Evolutionary conservation across 1,140 invertebrate genomes (phyloP).

Genomic region (Patella vulgata): DNA sequence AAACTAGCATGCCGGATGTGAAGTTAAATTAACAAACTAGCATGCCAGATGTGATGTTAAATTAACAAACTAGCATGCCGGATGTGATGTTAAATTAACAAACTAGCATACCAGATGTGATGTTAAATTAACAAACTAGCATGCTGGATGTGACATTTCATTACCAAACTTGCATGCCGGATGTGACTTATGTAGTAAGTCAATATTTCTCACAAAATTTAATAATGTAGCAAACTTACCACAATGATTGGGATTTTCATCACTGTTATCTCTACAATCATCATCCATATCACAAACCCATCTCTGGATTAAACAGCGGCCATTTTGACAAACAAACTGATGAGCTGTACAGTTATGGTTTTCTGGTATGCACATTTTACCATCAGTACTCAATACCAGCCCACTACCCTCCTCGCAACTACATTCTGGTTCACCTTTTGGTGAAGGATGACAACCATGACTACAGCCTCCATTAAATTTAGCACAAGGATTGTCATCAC

Average conservation of each 20-base stretch:
- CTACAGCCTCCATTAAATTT: conserved; percentile 96
- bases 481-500: conserved; percentile 82
- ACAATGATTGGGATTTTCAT: conserved; percentile 97
- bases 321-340: conserved; percentile 94
- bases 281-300: conserved; percentile 94
- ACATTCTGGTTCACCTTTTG: conserved; percentile 75
- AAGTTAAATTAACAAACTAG: no score
- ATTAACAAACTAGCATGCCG: no score
- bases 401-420: conserved; percentile 42
- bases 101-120: no score
- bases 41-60: no score
- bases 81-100: no score
- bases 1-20: no score
- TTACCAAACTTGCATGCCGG: no score
- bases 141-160: no score
- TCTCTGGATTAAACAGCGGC: conserved; percentile 93
- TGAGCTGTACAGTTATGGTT: conserved; percentile 81
- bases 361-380: conserved; percentile 60
- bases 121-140: no score
- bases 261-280: conserved; percentile 93
- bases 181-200: no score
- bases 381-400: conserved; percentile 39
- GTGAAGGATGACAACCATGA: conserved; percentile 90
- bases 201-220: no score
- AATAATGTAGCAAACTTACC: no score